Percentiles rank a stretch among this genome's conserved stretches.
These are phyloP conservation scores for Ceyx cyanopectus DNA, from an alignment of 2,113 vertebrate species.

Conservation along the genomic window DNA sequence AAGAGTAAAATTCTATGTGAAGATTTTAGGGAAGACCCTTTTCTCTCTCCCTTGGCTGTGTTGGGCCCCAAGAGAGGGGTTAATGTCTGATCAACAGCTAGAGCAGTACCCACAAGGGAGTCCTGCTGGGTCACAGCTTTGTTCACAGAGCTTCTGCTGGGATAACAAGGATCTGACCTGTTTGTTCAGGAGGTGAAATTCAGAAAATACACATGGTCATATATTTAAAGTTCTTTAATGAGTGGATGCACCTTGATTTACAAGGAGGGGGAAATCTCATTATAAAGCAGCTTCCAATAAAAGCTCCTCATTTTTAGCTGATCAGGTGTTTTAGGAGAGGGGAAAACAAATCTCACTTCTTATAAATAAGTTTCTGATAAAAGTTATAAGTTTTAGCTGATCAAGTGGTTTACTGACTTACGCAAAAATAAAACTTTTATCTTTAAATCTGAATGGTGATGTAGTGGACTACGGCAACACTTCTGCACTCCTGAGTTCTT, in stretches of 20 bases:
- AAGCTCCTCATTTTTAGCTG: neutral
- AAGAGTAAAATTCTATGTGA: neutral
- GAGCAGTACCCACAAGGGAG: neutral
- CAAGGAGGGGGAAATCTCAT: neutral
- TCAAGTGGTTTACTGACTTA: neutral
- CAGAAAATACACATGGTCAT: neutral
- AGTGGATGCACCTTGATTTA: neutral
- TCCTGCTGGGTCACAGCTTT: neutral
- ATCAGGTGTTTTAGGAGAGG: neutral
- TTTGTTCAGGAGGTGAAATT: neutral
- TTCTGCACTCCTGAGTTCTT: neutral
- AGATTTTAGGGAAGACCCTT: neutral
- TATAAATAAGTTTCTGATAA: neutral
- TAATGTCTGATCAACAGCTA: neutral
- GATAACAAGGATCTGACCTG: neutral
- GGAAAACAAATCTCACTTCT: neutral
- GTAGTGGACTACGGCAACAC: neutral
- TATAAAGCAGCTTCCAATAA: neutral
- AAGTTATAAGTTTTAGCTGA: neutral
- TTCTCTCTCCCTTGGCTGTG: neutral
- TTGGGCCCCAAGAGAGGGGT: neutral
- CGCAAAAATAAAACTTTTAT: neutral
- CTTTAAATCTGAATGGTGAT: rapidly evolving
- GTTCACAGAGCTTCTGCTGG: neutral
- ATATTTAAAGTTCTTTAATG: neutral